Conservation (phyloP, 2,797 vertebrate species). For the Prunella strophiata region DNA sequence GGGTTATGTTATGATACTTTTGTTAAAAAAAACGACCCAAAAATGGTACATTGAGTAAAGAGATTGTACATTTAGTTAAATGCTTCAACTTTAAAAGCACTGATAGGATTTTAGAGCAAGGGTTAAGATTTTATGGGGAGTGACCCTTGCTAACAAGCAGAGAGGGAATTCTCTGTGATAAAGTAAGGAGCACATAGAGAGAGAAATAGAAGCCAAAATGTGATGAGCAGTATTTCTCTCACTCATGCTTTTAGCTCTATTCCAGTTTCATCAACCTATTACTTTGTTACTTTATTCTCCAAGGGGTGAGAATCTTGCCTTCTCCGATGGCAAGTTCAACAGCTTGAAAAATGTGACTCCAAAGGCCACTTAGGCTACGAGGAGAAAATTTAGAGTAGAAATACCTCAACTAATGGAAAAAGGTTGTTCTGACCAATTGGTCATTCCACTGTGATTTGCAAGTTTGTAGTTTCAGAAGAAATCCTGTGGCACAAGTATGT, state of each 20-base stretch:
- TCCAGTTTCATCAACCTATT: not conserved
- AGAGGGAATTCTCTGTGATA: not conserved
- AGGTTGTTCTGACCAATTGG: fast-evolving
- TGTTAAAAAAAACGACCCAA: not conserved
- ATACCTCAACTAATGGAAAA: not conserved
- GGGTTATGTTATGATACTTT: not conserved
- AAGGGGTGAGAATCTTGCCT: not conserved
- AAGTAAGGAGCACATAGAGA: not conserved
- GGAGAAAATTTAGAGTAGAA: not conserved
- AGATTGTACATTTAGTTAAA: not conserved
- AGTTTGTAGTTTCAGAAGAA: not conserved
- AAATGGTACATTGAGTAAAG: not conserved
- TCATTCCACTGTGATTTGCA: not conserved
- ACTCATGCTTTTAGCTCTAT: not conserved
- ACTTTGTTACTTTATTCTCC: not conserved
- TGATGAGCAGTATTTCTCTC: not conserved
- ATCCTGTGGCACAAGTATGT: fast-evolving
- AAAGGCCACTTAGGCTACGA: not conserved
- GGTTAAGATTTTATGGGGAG: not conserved
- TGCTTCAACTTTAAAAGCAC: not conserved
- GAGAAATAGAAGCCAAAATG: not conserved
- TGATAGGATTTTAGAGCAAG: not conserved
- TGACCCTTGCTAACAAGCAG: not conserved
- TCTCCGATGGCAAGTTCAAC: not conserved
- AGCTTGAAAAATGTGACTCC: not conserved